Conservation (phyloP, 1,140 invertebrate species). For the Aculops lycopersici region DNA sequence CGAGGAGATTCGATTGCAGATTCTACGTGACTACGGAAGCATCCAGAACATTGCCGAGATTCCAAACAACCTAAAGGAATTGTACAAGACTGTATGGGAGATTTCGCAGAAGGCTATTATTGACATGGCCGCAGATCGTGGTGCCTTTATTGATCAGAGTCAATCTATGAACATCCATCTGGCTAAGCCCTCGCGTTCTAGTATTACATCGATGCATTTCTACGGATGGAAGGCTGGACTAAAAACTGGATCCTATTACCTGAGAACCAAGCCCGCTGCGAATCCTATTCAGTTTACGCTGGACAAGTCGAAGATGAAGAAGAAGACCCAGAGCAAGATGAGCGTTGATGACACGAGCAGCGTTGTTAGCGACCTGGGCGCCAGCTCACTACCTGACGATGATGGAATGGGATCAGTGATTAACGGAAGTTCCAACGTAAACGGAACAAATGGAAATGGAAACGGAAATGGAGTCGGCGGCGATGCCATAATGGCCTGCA, state of each 20-base stretch:
- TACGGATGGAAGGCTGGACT: constrained; percentile 73
- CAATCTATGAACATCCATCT: constrained; percentile 92
- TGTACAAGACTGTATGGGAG: constrained; percentile 98
- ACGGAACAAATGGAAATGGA: background rate
- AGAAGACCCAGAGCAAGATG: constrained; percentile 12
- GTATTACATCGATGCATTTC: constrained; percentile 90
- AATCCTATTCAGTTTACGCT: constrained; percentile 92
- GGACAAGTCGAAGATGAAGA: constrained; percentile 42
- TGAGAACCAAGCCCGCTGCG: constrained; percentile 78
- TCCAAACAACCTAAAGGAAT: constrained; percentile 49
- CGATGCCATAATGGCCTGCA: constrained; percentile 46
- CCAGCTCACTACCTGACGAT: constrained; percentile 4
- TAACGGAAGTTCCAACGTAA: background rate
- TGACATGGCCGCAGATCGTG: constrained; percentile 88
- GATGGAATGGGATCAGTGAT: constrained; percentile 2
- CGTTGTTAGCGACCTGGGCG: background rate
- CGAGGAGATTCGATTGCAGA: constrained; percentile 77
- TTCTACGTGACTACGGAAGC: constrained; percentile 68
- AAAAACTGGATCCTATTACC: constrained; percentile 97
- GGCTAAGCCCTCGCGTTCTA: constrained; percentile 63
- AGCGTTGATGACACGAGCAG: constrained; percentile 1
- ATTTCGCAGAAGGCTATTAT: constrained; percentile 72
- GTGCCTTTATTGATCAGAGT: constrained; percentile 91
- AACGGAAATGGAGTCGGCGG: constrained; percentile 12
- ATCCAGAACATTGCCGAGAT: constrained; percentile 64